Evolutionary conservation across 2,113 vertebrate genomes (phyloP).

Genomic region (Dromiciops gliroides): DNA sequence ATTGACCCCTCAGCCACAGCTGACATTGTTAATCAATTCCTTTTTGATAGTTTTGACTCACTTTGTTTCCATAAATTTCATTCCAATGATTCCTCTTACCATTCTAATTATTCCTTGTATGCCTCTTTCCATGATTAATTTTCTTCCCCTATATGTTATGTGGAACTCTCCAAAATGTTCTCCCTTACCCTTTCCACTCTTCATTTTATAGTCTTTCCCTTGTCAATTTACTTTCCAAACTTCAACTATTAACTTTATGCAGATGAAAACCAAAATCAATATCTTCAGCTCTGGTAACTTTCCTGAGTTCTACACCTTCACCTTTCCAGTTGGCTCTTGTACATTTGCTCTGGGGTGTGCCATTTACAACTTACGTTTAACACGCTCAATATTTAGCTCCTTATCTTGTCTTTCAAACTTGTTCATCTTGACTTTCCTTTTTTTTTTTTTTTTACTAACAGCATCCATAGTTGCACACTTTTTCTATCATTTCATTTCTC

Average conservation of each 20-base stretch:
- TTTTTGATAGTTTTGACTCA: not conserved
- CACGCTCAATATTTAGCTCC: not conserved
- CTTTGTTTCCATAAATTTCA: not conserved
- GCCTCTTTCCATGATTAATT: not conserved
- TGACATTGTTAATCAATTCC: not conserved
- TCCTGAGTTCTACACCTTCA: not conserved
- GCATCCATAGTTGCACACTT: not conserved
- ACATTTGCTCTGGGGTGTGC: not conserved
- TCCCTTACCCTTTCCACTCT: not conserved
- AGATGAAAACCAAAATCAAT: not conserved
- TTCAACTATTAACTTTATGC: not conserved
- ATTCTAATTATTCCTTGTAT: not conserved
- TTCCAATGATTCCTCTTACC: not conserved
- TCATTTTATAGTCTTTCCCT: not conserved
- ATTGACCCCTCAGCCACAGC: not conserved
- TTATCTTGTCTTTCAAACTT: not conserved
- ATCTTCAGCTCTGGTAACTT: not conserved
- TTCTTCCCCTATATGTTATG: not conserved
- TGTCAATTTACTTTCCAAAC: not conserved
- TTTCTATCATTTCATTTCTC: not conserved
- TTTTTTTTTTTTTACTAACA: not conserved
- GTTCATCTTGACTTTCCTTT: not conserved
- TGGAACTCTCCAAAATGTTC: not conserved
- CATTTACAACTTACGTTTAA: not conserved
- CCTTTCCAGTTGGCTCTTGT: not conserved